Conservation (phyloP, 2,888 invertebrate species). For the Caenorhabditis uteleia region DNA sequence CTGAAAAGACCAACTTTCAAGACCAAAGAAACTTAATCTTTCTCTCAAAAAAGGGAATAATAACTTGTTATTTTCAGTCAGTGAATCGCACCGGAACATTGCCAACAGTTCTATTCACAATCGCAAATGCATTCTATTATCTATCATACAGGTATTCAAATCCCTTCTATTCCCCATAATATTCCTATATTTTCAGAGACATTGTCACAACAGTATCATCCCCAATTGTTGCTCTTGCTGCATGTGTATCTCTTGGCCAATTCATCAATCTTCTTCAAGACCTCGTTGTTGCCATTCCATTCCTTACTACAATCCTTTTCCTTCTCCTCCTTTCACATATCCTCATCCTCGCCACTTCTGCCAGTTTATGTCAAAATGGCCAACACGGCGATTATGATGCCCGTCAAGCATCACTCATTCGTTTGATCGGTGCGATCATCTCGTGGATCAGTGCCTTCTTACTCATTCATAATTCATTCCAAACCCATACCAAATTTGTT, state of each 20-base stretch:
- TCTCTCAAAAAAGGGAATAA: no score
- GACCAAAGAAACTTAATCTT: no score
- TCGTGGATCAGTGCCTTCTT: conserved; percentile 34
- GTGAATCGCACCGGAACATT: conserved; percentile 17
- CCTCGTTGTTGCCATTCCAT: conserved; percentile 36
- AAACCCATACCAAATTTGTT: conserved; percentile 29
- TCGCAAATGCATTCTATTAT: conserved; percentile 28
- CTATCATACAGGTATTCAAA: conserved; percentile 19
- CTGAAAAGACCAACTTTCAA: no score
- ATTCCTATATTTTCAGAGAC: conserved; percentile 12
- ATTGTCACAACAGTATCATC: conserved; percentile 13
- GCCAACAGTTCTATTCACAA: conserved; percentile 15
- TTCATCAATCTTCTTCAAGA: conserved; percentile 32
- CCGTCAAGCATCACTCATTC: conserved; percentile 21
- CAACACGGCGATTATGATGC: conserved; percentile 35
- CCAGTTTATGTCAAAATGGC: conserved; percentile 22
- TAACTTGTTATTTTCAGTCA: conserved; percentile 22
- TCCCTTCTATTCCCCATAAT: neutral
- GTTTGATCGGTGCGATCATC: conserved; percentile 22
- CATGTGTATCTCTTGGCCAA: conserved; percentile 19
- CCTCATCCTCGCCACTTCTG: conserved; percentile 19
- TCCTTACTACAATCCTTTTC: conserved; percentile 16
- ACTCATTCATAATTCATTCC: conserved; percentile 28
- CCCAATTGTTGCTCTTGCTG: conserved; percentile 10
- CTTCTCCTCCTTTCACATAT: conserved; percentile 26